Evolutionary conservation across 2,113 vertebrate species (phyloP).

Genomic region (Petrocephalus microphthalmus): DNA sequence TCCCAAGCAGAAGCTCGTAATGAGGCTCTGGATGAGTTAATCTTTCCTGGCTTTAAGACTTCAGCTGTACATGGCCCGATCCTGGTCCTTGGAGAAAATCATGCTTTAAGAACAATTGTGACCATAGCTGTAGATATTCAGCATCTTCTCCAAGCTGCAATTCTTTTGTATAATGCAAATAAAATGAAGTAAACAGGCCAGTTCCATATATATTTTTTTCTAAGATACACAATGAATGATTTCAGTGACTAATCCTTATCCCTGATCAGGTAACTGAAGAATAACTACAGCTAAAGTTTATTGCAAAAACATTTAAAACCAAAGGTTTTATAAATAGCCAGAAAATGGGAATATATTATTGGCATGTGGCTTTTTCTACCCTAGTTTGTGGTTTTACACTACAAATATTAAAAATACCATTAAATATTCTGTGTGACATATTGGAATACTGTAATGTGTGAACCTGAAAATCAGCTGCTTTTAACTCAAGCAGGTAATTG

Average conservation of each 20-base stretch:
- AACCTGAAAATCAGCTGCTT: neutral
- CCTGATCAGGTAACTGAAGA: neutral
- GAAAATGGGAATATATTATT: neutral
- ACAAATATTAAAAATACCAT: neutral
- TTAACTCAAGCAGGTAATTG: neutral
- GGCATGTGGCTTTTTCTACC: neutral
- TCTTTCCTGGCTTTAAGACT: neutral
- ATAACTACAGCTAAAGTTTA: neutral
- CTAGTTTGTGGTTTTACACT: neutral
- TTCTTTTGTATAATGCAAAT: slow-evolving; percentile 1
- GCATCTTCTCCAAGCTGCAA: neutral
- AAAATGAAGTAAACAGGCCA: neutral
- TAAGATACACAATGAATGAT: neutral
- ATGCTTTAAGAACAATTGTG: neutral
- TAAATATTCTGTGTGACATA: neutral
- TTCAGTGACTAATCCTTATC: neutral
- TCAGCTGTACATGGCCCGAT: neutral
- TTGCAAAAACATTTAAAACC: neutral
- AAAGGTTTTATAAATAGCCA: neutral
- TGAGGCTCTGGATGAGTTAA: neutral
- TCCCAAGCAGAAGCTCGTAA: neutral
- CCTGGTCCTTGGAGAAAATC: neutral
- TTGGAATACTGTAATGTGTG: neutral
- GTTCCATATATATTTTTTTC: neutral
- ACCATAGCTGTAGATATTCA: neutral